phyloP scores from a whole-genome alignment of 1,140 invertebrate species.

The Cylas formicarius region DNA sequence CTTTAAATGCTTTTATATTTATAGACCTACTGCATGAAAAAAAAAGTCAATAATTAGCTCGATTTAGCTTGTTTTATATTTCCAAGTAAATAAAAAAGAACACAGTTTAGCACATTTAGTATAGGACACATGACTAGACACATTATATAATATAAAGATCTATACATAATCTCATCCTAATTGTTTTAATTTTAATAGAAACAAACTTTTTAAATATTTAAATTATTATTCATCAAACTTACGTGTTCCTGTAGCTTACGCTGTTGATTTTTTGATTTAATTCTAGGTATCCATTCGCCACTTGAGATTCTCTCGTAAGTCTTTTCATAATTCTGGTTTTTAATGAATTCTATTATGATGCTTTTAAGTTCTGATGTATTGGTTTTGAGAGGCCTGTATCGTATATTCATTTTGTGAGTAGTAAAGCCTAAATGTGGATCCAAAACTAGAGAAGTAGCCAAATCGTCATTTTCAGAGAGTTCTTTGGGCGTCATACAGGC shows the following conservation, averaged over 20 bases:
- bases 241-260: conserved; percentile 87
- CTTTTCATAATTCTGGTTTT: conserved; percentile 83
- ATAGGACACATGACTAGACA: too few species aligned
- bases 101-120: too few species aligned
- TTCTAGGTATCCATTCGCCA: conserved; percentile 77
- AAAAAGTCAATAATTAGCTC: too few species aligned
- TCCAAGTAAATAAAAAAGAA: conserved; percentile 41
- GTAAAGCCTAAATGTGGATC: conserved; percentile 90
- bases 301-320: conserved; percentile 74
- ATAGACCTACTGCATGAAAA: too few species aligned
- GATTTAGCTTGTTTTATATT: too few species aligned
- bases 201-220: too few species aligned
- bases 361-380: conserved; percentile 75
- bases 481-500: conserved; percentile 87
- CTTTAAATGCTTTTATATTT: too few species aligned
- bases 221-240: too few species aligned
- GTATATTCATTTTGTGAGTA: conserved; percentile 97
- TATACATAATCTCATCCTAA: too few species aligned
- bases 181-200: too few species aligned
- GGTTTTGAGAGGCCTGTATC: conserved; percentile 61
- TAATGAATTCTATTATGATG: conserved; percentile 80
- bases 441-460: conserved; percentile 87
- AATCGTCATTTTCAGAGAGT: conserved; percentile 93
- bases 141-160: too few species aligned
- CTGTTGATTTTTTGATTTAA: conserved; percentile 77